phyloP scores from a whole-genome alignment of 2,797 vertebrate species.

The Cynodonichthys magdalenae region DNA sequence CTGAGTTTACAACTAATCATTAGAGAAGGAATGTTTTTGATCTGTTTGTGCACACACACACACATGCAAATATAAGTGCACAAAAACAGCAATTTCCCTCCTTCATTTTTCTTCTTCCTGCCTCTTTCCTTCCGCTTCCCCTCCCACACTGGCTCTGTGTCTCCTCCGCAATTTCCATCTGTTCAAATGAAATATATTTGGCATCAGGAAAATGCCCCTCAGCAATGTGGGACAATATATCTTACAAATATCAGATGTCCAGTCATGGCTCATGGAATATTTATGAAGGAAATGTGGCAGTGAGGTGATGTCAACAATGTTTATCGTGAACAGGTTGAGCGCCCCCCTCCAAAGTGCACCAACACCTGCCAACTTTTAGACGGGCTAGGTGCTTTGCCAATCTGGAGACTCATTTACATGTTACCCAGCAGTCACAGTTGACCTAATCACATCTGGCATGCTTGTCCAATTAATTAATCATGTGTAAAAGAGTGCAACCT shows the following conservation, averaged over 20 bases:
- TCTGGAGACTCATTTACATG: slow-evolving; percentile 64
- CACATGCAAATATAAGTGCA: slow-evolving; percentile 8
- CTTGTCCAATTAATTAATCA: slow-evolving; percentile 74
- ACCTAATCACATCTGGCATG: slow-evolving; percentile 71
- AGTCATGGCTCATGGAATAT: slow-evolving; percentile 74
- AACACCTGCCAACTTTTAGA: slow-evolving; percentile 65
- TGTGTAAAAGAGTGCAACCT: slow-evolving; percentile 57
- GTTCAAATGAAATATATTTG: slow-evolving; percentile 79
- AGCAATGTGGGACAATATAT: slow-evolving; percentile 78
- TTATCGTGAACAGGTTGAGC: slow-evolving; percentile 70
- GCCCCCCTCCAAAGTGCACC: slow-evolving; percentile 55
- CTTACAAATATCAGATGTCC: slow-evolving; percentile 78
- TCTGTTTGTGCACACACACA: slow-evolving; percentile 9
- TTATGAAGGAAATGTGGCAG: slow-evolving; percentile 70
- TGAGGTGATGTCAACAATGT: slow-evolving; percentile 69
- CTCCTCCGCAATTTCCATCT: slow-evolving; percentile 76
- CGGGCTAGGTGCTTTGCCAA: slow-evolving; percentile 53
- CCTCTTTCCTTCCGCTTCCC: slow-evolving; percentile 41
- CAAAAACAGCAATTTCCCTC: slow-evolving; percentile 18
- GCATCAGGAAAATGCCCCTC: slow-evolving; percentile 75
- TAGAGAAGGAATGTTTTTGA: slow-evolving; percentile 50
- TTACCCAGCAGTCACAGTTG: slow-evolving; percentile 51
- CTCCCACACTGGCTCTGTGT: slow-evolving; percentile 47
- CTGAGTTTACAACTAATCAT: slow-evolving; percentile 55
- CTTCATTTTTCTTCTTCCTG: slow-evolving; percentile 45